Evolutionary conservation across 2,797 vertebrate species (phyloP).

Genomic region (Myotis daubentonii): DNA sequence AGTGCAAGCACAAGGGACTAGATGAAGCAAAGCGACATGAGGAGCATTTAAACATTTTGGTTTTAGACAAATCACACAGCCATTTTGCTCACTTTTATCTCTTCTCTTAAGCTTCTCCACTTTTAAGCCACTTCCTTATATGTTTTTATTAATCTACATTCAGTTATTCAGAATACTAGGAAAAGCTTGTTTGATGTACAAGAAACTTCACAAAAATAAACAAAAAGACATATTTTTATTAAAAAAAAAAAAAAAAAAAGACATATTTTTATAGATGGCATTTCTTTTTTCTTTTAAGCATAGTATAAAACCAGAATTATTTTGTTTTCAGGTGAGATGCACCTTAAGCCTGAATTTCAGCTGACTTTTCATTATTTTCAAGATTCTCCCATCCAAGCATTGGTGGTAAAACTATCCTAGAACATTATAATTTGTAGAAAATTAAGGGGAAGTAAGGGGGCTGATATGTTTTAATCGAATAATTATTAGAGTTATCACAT

Average conservation of each 20-base stretch:
- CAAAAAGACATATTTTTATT: background rate
- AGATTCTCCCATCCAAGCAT: background rate
- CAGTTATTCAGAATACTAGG: background rate
- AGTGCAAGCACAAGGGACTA: background rate
- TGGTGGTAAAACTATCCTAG: background rate
- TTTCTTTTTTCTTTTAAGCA: background rate
- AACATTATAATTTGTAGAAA: background rate
- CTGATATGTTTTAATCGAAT: background rate
- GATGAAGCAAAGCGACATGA: background rate
- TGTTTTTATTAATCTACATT: slow-evolving; percentile 27
- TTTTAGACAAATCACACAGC: slow-evolving; percentile 15
- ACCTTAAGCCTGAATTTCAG: background rate
- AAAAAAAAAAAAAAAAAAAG: background rate
- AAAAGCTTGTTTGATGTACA: slow-evolving; percentile 19
- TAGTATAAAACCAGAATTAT: slow-evolving; percentile 12
- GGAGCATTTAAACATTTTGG: background rate
- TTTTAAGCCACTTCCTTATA: background rate
- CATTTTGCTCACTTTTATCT: slow-evolving; percentile 13
- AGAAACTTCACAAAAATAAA: slow-evolving; percentile 22
- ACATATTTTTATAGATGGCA: background rate
- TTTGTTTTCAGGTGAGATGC: background rate
- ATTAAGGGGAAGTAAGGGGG: background rate
- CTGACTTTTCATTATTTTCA: background rate
- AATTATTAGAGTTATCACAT: background rate
- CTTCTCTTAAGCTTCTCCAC: background rate